Conservation (phyloP, 2,113 vertebrate genomes). For the Esox niger region DNA sequence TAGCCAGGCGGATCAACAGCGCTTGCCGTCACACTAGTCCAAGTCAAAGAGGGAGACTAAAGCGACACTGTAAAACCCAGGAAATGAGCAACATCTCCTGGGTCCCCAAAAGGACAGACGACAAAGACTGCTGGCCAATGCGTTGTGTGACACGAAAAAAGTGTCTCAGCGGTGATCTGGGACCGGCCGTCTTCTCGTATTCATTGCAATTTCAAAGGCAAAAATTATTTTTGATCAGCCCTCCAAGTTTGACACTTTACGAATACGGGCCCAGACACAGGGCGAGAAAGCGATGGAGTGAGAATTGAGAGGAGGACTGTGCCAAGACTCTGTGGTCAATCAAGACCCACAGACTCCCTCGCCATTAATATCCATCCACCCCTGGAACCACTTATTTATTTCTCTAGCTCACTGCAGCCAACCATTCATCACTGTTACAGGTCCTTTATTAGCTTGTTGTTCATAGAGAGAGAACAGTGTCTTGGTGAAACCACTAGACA, state of each 20-base stretch:
- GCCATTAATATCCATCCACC: constrained; percentile 33
- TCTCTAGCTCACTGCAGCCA: constrained; percentile 44
- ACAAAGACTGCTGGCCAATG: constrained; percentile 39
- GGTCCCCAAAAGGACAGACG: constrained; percentile 57
- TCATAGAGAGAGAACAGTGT: constrained; percentile 10
- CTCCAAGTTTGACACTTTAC: neutral
- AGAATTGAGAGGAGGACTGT: constrained; percentile 19
- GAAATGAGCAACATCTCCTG: constrained; percentile 59
- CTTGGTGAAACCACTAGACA: constrained; percentile 30
- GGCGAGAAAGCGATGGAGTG: constrained; percentile 3
- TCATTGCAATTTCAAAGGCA: too few species aligned
- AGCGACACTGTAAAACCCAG: constrained; percentile 1
- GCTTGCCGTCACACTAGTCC: constrained; percentile 45
- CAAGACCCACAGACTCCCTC: constrained; percentile 25
- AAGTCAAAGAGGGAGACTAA: constrained; percentile 26
- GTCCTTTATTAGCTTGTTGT: constrained; percentile 53
- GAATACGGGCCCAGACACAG: constrained; percentile 4
- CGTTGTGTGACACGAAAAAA: constrained; percentile 33
- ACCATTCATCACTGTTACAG: constrained; percentile 41
- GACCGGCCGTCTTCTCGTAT: too few species aligned
- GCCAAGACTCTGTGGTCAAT: constrained; percentile 40
- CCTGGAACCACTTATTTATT: constrained; percentile 47
- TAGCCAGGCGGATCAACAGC: constrained; percentile 55
- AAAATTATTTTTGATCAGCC: too few species aligned
- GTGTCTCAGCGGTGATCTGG: too few species aligned